Conservation (phyloP, 2,113 vertebrate genomes). For the Lophura nycthemera region DNA sequence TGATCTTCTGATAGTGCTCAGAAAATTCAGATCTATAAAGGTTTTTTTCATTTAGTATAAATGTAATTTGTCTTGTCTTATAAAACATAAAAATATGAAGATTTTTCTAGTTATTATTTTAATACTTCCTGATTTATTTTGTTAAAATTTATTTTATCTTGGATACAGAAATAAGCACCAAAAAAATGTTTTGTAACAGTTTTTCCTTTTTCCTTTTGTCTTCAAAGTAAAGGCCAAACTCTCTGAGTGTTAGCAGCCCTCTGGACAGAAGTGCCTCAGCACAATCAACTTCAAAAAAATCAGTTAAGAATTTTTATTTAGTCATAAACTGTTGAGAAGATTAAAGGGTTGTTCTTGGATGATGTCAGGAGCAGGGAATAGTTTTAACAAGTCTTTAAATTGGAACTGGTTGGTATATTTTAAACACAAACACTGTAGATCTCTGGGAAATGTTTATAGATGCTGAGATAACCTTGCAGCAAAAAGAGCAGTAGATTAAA, state of each 20-base stretch:
- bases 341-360: constrained; percentile 10
- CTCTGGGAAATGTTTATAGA: constrained; percentile 28
- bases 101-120: background rate
- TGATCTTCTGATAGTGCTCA: background rate
- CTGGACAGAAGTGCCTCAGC: background rate
- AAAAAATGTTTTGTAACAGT: background rate
- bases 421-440: background rate
- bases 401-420: constrained; percentile 27
- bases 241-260: background rate
- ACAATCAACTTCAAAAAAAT: background rate
- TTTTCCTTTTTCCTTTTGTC: background rate
- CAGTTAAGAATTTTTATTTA: constrained; percentile 18
- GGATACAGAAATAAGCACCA: background rate
- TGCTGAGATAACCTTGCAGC: constrained; percentile 46
- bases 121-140: background rate
- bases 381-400: constrained; percentile 24
- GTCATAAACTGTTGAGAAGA: constrained; percentile 18
- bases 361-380: background rate
- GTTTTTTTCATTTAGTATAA: background rate
- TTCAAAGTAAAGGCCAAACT: background rate
- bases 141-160: background rate
- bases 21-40: background rate
- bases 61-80: background rate
- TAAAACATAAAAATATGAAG: background rate
- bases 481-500: constrained; percentile 26